Conservation (phyloP, 2,113 vertebrate species). For the Vombatus ursinus region DNA sequence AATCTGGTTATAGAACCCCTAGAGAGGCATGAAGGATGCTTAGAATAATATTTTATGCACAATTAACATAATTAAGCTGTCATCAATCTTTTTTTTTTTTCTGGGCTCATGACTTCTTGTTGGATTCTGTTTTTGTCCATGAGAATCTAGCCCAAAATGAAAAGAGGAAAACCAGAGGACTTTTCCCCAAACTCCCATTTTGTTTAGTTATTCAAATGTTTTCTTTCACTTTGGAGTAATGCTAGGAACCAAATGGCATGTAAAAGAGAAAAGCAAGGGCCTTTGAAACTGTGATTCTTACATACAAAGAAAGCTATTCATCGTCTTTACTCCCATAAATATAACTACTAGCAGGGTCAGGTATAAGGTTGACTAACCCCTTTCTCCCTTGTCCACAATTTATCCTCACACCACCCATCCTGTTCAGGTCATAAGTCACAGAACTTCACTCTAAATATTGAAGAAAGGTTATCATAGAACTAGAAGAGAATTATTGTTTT, state of each 20-base stretch:
- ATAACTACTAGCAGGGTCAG: background rate
- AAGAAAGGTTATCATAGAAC: background rate
- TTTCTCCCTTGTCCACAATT: background rate
- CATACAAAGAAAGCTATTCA: background rate
- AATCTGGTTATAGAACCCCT: conserved; percentile 22
- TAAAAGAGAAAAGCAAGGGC: background rate
- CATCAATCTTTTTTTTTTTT: background rate
- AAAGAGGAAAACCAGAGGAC: background rate
- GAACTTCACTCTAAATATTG: background rate
- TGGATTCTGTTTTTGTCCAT: background rate
- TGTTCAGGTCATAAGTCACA: background rate
- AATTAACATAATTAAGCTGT: background rate
- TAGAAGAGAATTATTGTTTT: background rate
- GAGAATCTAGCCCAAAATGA: background rate
- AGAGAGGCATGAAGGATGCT: background rate
- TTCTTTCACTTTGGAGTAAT: background rate
- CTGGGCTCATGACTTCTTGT: background rate
- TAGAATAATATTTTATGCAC: background rate
- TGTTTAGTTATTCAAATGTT: background rate
- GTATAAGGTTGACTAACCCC: background rate
- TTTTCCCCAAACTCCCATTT: background rate
- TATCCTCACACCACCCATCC: background rate
- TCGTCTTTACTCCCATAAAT: background rate
- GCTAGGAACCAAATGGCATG: background rate
- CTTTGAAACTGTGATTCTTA: background rate